Base-by-base conservation (phyloP, 2,113 vertebrate species). In the Microcebus ravelobensis region DNA sequence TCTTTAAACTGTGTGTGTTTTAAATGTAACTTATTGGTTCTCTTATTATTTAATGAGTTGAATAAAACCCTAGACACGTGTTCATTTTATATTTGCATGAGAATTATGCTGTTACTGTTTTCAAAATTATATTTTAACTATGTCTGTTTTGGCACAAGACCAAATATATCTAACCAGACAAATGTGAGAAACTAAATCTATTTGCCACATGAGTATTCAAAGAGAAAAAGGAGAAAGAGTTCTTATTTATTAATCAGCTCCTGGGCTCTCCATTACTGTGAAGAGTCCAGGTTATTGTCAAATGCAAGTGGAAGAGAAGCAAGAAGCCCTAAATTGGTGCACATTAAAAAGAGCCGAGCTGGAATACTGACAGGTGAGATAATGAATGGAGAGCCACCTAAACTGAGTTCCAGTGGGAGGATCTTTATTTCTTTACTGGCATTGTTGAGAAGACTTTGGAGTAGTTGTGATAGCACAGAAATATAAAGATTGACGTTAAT, bases 231-330 rank as follows among this genome's bases (percentile, higher is more conserved):
- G 31, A 71, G 27, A 90, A 92, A 50, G 34, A 59, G 17, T 23
- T 84, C n/a, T 50, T 59, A 27, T 77, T 81, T 87, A 27, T 65
- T 77, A 95, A 55, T 92, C 48, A 77, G 27, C 4, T 85, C 5
- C 29, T 63, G 6, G 14, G 5, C 0, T 20, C 12, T 81, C 6
- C 20, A 90, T 21, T 70, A 55, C 68, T 88, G 9, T 52, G 12
- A 90, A 73, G 65, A 74, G 3, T 73, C 6, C 14, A 87, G 17
- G 25, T 71, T 57, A 84, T 57, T 55, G 45, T 85, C 48, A 94
- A 88, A 65, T 29, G 80, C 34, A 65, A 94, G 91, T 85, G 9
- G 27, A 57, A 90, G 57, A 96, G 57, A 96, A 76, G 8, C 13
- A 63, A 86, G 52, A 92, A 68, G 12, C 18, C 3, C 9, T 88